These are phyloP conservation scores for Calephelis virginiensis DNA, from an alignment of 1,140 invertebrate species.

Conservation along the genomic window DNA sequence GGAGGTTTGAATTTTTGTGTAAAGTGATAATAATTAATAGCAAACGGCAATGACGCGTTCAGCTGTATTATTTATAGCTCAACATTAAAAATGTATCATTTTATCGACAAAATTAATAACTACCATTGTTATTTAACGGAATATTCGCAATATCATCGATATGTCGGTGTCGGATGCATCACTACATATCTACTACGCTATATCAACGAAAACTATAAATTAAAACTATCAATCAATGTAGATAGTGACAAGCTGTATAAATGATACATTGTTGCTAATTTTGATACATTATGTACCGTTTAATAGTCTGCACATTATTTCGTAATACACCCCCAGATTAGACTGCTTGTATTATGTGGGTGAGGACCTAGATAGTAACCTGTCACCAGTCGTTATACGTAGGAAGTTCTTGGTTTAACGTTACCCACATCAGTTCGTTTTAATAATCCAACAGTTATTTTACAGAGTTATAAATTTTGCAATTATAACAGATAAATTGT, in stretches of 20 bases:
- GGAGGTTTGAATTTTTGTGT: too few species aligned
- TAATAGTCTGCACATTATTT: slow-evolving; percentile 21
- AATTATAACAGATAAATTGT: too few species aligned
- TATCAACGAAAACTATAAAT: slow-evolving; percentile 2
- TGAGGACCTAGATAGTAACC: slow-evolving; percentile 41
- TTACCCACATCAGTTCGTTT: neutral
- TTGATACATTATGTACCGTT: slow-evolving; percentile 12
- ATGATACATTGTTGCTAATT: slow-evolving; percentile 17
- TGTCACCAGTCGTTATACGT: slow-evolving; percentile 25
- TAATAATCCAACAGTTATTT: neutral
- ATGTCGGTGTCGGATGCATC: neutral
- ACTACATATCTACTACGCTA: neutral
- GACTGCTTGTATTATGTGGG: slow-evolving; percentile 42
- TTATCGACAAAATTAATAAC: too few species aligned
- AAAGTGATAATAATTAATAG: too few species aligned
- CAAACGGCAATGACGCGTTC: too few species aligned
- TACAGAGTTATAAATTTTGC: too few species aligned
- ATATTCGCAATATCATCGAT: neutral
- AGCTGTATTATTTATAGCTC: too few species aligned
- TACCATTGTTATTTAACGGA: neutral
- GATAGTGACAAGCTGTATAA: slow-evolving; percentile 11
- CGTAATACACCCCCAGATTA: slow-evolving; percentile 33
- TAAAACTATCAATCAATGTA: slow-evolving; percentile 13
- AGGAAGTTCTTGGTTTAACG: slow-evolving; percentile 22
- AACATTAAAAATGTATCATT: too few species aligned